Percentiles rank a stretch among this genome's conserved stretches.
phyloP scores from a whole-genome alignment of 2,888 invertebrate species.

The Agrochola lychnidis region DNA sequence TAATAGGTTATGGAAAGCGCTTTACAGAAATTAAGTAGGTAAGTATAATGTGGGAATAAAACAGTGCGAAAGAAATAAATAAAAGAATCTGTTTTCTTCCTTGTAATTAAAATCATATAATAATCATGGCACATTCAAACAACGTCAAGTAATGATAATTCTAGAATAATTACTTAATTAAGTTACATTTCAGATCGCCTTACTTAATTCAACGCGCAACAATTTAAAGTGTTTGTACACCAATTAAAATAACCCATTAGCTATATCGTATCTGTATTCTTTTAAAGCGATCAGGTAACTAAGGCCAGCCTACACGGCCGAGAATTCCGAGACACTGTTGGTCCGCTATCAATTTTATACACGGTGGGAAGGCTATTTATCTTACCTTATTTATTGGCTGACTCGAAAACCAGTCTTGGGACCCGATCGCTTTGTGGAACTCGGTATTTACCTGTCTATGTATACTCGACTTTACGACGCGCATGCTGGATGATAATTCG shows the following conservation, averaged over 20 bases:
- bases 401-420: conserved; percentile 87
- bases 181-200: conserved; percentile 41
- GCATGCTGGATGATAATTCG: conserved; percentile 74
- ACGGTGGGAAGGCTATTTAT: conserved; percentile 89
- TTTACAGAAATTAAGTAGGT: conserved; percentile 31
- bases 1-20: conserved; percentile 21
- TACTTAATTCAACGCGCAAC: conserved; percentile 52
- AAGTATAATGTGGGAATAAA: conserved; percentile 16
- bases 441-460: conserved; percentile 80
- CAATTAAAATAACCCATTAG: conserved; percentile 79
- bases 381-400: conserved; percentile 89
- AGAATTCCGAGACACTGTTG: conserved; percentile 83
- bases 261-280: conserved; percentile 76
- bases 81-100: neutral
- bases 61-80: neutral
- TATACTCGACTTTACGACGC: conserved; percentile 71
- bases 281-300: conserved; percentile 75
- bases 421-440: conserved; percentile 81
- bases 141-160: conserved; percentile 24
- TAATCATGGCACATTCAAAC: conserved; percentile 1
- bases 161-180: conserved; percentile 47
- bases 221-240: conserved; percentile 66
- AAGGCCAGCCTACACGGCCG: conserved; percentile 80
- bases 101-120: conserved; percentile 4
- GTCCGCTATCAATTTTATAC: conserved; percentile 89